These are phyloP conservation scores for Pelecanus crispus DNA, from an alignment of 2,113 vertebrate genomes.

Conservation along the genomic window DNA sequence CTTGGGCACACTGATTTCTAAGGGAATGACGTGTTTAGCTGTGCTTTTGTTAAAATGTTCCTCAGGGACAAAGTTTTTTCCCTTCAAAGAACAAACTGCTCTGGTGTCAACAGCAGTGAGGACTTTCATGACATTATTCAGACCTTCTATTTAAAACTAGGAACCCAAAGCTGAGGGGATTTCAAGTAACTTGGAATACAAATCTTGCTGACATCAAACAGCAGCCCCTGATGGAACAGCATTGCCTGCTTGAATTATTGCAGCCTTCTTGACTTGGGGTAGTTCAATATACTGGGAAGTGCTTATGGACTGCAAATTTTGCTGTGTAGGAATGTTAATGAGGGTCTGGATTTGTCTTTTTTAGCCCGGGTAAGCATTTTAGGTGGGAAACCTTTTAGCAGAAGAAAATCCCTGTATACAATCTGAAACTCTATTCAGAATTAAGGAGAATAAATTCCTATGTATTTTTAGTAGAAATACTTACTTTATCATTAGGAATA, in stretches of 20 bases:
- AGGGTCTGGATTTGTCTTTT: conserved; percentile 20
- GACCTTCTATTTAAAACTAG: neutral
- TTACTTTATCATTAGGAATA: neutral
- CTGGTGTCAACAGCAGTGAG: neutral
- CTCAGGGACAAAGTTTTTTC: neutral
- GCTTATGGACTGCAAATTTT: conserved; percentile 28
- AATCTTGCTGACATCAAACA: conserved; percentile 14
- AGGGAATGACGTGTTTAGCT: neutral
- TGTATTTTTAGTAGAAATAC: neutral
- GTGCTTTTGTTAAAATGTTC: neutral
- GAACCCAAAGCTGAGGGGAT: neutral
- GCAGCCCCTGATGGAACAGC: neutral
- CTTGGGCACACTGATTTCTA: neutral
- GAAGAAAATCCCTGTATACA: neutral
- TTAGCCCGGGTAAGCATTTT: neutral
- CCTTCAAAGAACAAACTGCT: neutral
- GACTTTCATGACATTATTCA: neutral
- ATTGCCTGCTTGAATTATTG: conserved; percentile 13
- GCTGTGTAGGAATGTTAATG: conserved; percentile 11
- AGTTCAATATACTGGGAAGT: conserved; percentile 28
- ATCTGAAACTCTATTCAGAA: neutral
- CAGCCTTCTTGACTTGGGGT: conserved; percentile 14
- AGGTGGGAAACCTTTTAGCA: neutral
- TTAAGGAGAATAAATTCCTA: neutral
- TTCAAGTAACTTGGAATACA: neutral